phyloP scores from a whole-genome alignment of 2,797 vertebrate genomes.

The Schizopygopsis malacanthus region DNA sequence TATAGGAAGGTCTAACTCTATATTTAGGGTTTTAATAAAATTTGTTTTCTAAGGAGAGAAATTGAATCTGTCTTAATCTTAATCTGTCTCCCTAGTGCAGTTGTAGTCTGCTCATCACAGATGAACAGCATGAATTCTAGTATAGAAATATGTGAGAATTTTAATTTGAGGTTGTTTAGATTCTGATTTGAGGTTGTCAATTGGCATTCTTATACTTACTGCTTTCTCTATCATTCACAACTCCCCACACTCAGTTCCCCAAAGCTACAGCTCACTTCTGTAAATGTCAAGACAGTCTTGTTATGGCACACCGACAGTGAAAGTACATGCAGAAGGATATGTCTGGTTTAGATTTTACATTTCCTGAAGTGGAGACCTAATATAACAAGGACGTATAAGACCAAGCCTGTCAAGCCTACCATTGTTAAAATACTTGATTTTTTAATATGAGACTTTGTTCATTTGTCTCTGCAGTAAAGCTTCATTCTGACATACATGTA shows the following conservation, averaged over 20 bases:
- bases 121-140: background rate
- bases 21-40: background rate
- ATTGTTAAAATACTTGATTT: background rate
- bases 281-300: constrained; percentile 39
- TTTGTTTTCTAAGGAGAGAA: background rate
- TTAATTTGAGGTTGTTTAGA: background rate
- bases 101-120: background rate
- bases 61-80: constrained; percentile 3
- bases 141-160: background rate
- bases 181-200: constrained; percentile 9
- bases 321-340: constrained; percentile 9
- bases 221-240: constrained; percentile 25
- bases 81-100: background rate
- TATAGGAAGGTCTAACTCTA: background rate
- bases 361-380: background rate
- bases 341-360: background rate
- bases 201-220: constrained; percentile 19
- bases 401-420: background rate
- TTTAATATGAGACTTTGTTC: background rate
- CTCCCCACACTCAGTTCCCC: constrained; percentile 19
- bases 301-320: constrained; percentile 33
- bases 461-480: background rate
- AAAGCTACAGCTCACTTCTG: constrained; percentile 30
- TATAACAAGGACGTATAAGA: background rate
- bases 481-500: background rate